Evolutionary conservation across 2,888 invertebrate species (phyloP).

Genomic region (Netelia inedita): DNA sequence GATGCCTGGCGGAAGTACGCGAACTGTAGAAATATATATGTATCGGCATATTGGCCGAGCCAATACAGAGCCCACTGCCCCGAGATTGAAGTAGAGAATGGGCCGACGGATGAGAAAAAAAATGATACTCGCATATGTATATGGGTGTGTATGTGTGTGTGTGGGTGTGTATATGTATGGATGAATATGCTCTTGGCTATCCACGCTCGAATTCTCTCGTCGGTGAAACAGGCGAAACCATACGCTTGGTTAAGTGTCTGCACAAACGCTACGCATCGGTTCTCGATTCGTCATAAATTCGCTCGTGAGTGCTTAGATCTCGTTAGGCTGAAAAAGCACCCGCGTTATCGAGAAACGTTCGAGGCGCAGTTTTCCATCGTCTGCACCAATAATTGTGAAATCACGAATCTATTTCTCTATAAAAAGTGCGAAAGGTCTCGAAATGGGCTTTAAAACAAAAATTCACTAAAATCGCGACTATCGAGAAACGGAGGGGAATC

Average conservation of each 20-base stretch:
- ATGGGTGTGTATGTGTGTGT: neutral
- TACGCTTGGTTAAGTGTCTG: neutral
- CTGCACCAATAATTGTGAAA: neutral
- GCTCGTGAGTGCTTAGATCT: constrained; percentile 44
- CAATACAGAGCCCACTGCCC: constrained; percentile 11
- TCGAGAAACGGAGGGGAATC: neutral
- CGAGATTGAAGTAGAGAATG: constrained; percentile 39
- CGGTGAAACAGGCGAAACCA: neutral
- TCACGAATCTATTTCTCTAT: neutral
- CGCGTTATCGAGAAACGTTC: neutral
- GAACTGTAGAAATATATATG: constrained; percentile 20
- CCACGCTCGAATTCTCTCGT: constrained; percentile 1
- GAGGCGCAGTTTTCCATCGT: neutral
- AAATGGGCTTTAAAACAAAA: neutral
- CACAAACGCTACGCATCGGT: neutral
- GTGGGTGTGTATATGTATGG: neutral
- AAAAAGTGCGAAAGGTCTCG: constrained; percentile 3
- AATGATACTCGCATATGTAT: constrained; percentile 25
- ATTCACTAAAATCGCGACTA: neutral
- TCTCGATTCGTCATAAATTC: constrained; percentile 25
- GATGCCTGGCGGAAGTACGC: constrained; percentile 30
- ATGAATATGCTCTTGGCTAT: too few relatives aligned
- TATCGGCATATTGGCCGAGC: neutral
- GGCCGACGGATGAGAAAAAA: constrained; percentile 17
- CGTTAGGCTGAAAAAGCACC: constrained; percentile 4